Evolutionary conservation across 2,113 vertebrate genomes (phyloP), one percentile per base, ranked within the genome.

Genomic region (Sciurus niger): DNA sequence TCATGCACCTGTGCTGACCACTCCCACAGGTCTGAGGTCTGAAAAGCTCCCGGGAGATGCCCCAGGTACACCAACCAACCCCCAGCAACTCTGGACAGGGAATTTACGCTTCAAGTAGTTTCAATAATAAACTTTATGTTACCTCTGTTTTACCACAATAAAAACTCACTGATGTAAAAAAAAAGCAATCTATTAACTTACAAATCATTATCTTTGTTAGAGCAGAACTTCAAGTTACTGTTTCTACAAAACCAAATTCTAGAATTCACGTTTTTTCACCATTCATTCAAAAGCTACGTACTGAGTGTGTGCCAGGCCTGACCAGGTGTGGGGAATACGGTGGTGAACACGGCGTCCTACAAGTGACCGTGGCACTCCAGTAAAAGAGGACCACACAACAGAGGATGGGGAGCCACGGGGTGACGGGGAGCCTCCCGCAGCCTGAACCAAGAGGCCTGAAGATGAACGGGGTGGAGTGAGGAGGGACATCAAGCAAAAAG

Each of bases 401-500:
- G 73, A 46, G 18, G 51, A 73, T 2, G 24, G 43, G 34, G 18
- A 43, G 67, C 37, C 30, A 55, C 9, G 28, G 55, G 55, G 55
- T 58, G 55, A 58, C 17, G 22, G n/a, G 43, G 65, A 55, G 83
- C 30, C 25, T 73, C 20, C 53, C 34, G 80, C 18, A 82, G 40
- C n/a, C 14, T 58, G 46, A 90, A 76, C 43, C 4, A 12, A 76
- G 37, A 94, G 28, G 84, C n/a, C n/a, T 80, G 11, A 84, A 53
- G 73, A 84, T 22, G 43, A 43, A 24, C 6, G 22, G 18, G 0
- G 10, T 0, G 4, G 4, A 13, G 3, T 2, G 12, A 73, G 11
- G 58, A 73, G 9, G 20, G 58, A 16, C 9, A 77, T 48, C 2
- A 67, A n/a, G 85, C 84, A 91, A 46, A 22, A 60, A 77, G 67